Percentiles rank a stretch among this genome's conserved stretches.
Conservation (phyloP, 2,113 vertebrate species). For the Ptilorrhoa leucosticta region DNA sequence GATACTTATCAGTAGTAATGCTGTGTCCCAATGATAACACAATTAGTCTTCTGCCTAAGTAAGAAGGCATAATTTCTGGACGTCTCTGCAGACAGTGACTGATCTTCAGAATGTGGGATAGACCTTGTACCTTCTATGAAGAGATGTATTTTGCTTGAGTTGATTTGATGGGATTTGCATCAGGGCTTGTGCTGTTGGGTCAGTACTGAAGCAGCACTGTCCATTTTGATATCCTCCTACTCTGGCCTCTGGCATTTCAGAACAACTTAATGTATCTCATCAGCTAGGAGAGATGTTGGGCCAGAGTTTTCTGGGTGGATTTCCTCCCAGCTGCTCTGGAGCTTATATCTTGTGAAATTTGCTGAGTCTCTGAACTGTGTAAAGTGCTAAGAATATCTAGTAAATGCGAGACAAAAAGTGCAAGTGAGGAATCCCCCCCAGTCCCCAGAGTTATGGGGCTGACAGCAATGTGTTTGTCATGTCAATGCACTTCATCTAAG, state of each 20-base stretch:
- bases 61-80: not conserved
- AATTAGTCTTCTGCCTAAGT: not conserved
- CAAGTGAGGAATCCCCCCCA: not conserved
- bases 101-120: not conserved
- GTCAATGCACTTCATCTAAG: not conserved
- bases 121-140: not conserved
- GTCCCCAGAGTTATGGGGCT: not conserved
- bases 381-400: not conserved
- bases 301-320: not conserved
- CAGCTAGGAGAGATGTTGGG: not conserved
- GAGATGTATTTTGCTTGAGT: not conserved
- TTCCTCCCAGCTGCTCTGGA: not conserved
- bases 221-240: not conserved
- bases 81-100: not conserved
- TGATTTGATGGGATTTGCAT: not conserved
- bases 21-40: not conserved
- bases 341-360: not conserved
- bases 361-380: slow-evolving; percentile 9
- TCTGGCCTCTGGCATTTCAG: not conserved
- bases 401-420: not conserved
- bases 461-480: not conserved
- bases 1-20: not conserved
- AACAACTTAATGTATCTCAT: not conserved
- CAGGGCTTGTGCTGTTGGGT: not conserved
- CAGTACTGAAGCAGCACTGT: not conserved